Evolutionary conservation across 2,888 invertebrate species (phyloP).

Genomic region (Acanthosoma haemorrhoidale): DNA sequence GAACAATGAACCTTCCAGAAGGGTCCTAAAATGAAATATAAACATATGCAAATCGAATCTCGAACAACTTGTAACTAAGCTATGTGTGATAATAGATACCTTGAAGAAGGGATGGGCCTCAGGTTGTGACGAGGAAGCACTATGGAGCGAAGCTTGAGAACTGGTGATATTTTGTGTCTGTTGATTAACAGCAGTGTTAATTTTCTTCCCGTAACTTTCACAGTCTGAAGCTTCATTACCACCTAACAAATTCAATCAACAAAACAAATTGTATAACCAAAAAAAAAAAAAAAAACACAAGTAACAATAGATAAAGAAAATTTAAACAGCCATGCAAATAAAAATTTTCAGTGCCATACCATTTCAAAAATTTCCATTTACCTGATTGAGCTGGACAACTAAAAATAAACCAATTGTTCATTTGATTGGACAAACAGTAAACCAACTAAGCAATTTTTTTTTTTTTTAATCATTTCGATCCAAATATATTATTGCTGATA

Average conservation of each 20-base stretch:
- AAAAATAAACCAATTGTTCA: too few species aligned
- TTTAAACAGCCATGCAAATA: neutral
- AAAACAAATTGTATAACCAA: neutral
- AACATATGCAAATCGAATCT: neutral
- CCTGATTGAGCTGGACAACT: too few species aligned
- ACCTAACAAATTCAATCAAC: slow-evolving; percentile 28
- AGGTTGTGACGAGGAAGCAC: slow-evolving; percentile 49
- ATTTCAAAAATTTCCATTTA: too few species aligned
- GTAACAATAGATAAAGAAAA: neutral
- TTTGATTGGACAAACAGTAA: too few species aligned
- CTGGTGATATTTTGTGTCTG: slow-evolving; percentile 47
- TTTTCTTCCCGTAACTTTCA: slow-evolving; percentile 56
- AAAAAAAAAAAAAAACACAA: too few species aligned
- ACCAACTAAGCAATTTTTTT: too few species aligned
- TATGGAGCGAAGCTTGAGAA: slow-evolving; percentile 52
- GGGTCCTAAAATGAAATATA: slow-evolving; percentile 58
- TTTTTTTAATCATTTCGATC: too few species aligned
- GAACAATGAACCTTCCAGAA: slow-evolving; percentile 82
- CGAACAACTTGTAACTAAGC: neutral
- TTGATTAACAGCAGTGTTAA: slow-evolving; percentile 42
- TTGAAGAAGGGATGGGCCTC: slow-evolving; percentile 57
- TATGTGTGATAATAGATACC: slow-evolving; percentile 43
- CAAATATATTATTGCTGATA: too few species aligned
- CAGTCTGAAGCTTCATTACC: slow-evolving; percentile 56
- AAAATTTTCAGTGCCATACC: too few species aligned